Evolutionary conservation across 1,140 invertebrate genomes (phyloP).

Genomic region (Euura saliciscinereae): DNA sequence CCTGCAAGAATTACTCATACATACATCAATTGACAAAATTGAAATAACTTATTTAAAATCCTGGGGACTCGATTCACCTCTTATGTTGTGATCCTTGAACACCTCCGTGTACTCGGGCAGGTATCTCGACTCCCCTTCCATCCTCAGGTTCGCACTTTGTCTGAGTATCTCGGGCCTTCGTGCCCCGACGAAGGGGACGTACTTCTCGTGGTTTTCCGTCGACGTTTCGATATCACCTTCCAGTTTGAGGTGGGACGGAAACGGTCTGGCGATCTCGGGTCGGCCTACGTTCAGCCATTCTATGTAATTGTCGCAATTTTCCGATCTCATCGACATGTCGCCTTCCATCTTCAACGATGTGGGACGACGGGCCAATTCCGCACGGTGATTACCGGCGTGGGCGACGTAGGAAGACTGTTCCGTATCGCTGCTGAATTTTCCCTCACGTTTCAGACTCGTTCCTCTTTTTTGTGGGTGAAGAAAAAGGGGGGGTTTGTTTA

Average conservation of each 20-base stretch:
- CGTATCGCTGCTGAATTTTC: slow-evolving; percentile 45
- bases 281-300: slow-evolving; percentile 56
- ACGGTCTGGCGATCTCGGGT: slow-evolving; percentile 48
- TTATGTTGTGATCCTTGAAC: slow-evolving; percentile 42
- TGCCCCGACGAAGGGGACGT: slow-evolving; percentile 52
- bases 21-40: background rate
- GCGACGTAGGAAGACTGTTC: slow-evolving; percentile 50
- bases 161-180: slow-evolving; percentile 51
- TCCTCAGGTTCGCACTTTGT: slow-evolving; percentile 49
- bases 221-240: slow-evolving; percentile 59
- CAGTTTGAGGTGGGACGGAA: slow-evolving; percentile 56
- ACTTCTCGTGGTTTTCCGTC: slow-evolving; percentile 63
- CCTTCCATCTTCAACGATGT: slow-evolving; percentile 63
- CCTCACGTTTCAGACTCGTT: slow-evolving; percentile 35
- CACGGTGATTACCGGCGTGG: slow-evolving; percentile 51
- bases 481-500: background rate
- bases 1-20: slow-evolving; percentile 29
- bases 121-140: slow-evolving; percentile 53
- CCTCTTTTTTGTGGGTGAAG: slow-evolving; percentile 24
- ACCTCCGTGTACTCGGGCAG: slow-evolving; percentile 55
- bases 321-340: slow-evolving; percentile 56
- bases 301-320: slow-evolving; percentile 62
- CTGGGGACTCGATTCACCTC: slow-evolving; percentile 33
- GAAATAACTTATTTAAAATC: background rate
- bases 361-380: slow-evolving; percentile 54